A percentile compares a stretch with the other conserved stretches of the same genome.
These are phyloP conservation scores for Ditula angustiorana DNA, from an alignment of 2,888 invertebrate species.

Conservation along the genomic window DNA sequence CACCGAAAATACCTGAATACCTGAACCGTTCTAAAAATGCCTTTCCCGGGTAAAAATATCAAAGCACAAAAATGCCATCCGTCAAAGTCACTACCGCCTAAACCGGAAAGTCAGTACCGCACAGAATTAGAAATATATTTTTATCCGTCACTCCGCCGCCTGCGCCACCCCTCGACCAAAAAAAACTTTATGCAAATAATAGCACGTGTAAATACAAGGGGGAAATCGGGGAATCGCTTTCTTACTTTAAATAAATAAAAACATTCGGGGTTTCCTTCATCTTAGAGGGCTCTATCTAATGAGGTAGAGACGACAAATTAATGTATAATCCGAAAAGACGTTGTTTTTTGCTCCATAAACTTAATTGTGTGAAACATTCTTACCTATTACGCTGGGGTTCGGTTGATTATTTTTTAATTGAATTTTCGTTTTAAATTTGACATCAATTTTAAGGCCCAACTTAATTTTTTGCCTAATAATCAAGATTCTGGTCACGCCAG, in stretches of 20 bases:
- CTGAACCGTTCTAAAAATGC: slow-evolving; percentile 17
- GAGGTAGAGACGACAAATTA: slow-evolving; percentile 49
- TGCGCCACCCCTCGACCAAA: slow-evolving; percentile 59
- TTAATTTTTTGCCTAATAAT: no score
- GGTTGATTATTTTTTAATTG: slow-evolving; percentile 14
- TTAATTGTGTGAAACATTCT: slow-evolving; percentile 37
- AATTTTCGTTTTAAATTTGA: neutral
- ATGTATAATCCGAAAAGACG: slow-evolving; percentile 43
- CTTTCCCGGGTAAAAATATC: slow-evolving; percentile 63
- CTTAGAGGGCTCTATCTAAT: slow-evolving; percentile 45
- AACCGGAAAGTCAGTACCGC: slow-evolving; percentile 74
- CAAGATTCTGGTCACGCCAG: no score
- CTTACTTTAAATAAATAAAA: slow-evolving; percentile 39
- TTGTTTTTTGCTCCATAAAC: slow-evolving; percentile 39
- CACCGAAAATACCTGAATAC: neutral
- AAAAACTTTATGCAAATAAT: slow-evolving; percentile 84
- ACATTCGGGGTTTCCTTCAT: slow-evolving; percentile 37
- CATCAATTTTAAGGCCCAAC: no score
- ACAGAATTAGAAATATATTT: slow-evolving; percentile 85
- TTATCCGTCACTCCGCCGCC: slow-evolving; percentile 66
- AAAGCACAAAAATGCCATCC: slow-evolving; percentile 73
- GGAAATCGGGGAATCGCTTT: slow-evolving; percentile 62
- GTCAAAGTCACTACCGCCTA: slow-evolving; percentile 73
- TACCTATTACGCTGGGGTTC: neutral
- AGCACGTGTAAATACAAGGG: slow-evolving; percentile 80